Percentiles rank a stretch among this genome's conserved stretches.
phyloP scores from a whole-genome alignment of 1,140 invertebrate genomes.

The Macrocentrus cingulum region DNA sequence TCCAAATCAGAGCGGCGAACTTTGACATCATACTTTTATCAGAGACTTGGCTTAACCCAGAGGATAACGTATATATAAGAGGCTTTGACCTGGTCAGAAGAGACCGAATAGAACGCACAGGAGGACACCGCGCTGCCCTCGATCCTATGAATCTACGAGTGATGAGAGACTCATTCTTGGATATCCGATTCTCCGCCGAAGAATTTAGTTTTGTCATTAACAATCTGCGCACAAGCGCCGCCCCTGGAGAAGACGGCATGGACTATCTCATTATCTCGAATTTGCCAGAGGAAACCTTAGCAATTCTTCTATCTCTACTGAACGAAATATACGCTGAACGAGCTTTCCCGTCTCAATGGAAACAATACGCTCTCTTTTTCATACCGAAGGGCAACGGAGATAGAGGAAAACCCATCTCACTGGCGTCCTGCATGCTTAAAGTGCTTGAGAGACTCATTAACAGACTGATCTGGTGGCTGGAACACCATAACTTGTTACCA shows the following conservation, averaged over 20 bases:
- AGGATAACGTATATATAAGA: background rate
- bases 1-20: slow-evolving; percentile 1
- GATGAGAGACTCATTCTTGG: background rate
- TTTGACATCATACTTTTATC: slow-evolving; percentile 9
- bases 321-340: background rate
- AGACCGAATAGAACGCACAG: background rate
- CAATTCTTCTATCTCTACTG: background rate
- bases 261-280: background rate
- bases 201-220: slow-evolving; percentile 4
- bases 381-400: slow-evolving; percentile 27
- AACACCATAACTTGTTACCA: slow-evolving; percentile 24
- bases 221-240: background rate
- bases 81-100: slow-evolving; percentile 9
- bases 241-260: background rate
- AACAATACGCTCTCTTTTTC: slow-evolving; percentile 1
- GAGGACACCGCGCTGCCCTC: too few species aligned
- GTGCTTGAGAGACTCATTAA: slow-evolving; percentile 23
- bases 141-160: too few species aligned
- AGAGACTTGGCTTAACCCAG: slow-evolving; percentile 4
- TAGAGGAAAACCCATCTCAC: slow-evolving; percentile 34
- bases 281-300: background rate
- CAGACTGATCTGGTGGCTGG: slow-evolving; percentile 23
- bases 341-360: slow-evolving; percentile 8
- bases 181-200: background rate
- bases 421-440: slow-evolving; percentile 30